phyloP scores from a whole-genome alignment of 1,140 invertebrate genomes.

The Galleria mellonella region DNA sequence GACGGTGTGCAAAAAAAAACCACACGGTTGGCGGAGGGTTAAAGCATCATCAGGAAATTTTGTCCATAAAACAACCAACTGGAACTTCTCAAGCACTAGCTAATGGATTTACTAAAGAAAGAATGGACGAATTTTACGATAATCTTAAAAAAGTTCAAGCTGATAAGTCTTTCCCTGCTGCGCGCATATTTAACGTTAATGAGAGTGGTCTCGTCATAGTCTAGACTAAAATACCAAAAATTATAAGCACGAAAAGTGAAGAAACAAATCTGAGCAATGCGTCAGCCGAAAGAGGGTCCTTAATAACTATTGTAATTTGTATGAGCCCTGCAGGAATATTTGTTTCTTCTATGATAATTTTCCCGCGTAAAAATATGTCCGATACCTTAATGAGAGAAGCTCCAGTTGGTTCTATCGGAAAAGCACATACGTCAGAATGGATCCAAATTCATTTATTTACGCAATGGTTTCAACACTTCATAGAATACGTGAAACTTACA shows the following conservation, averaged over 20 bases:
- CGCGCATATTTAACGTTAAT: constrained; percentile 47
- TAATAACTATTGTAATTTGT: constrained; percentile 15
- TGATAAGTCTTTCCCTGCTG: constrained; percentile 27
- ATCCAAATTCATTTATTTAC: constrained; percentile 51
- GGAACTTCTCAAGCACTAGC: constrained; percentile 30
- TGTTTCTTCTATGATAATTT: constrained; percentile 31
- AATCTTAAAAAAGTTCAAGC: constrained; percentile 24
- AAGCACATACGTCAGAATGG: constrained; percentile 50
- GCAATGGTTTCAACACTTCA: constrained; percentile 40
- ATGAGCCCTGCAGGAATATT: constrained; percentile 43
- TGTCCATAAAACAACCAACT: constrained; percentile 21
- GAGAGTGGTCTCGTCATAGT: constrained; percentile 39
- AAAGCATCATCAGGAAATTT: too few species aligned
- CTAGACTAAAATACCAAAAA: constrained; percentile 28
- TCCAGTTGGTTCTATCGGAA: constrained; percentile 23
- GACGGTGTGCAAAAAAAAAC: too few species aligned
- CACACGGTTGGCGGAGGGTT: too few species aligned
- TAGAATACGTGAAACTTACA: constrained; percentile 20
- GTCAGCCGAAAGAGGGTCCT: constrained; percentile 32
- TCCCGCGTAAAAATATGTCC: not conserved
- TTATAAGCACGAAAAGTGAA: constrained; percentile 32
- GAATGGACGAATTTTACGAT: constrained; percentile 31
- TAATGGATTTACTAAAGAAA: constrained; percentile 30
- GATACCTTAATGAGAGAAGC: constrained; percentile 53
- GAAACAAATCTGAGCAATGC: constrained; percentile 30